phyloP scores from a whole-genome alignment of 2,888 invertebrate species.

The Sarcophaga subvicina region DNA sequence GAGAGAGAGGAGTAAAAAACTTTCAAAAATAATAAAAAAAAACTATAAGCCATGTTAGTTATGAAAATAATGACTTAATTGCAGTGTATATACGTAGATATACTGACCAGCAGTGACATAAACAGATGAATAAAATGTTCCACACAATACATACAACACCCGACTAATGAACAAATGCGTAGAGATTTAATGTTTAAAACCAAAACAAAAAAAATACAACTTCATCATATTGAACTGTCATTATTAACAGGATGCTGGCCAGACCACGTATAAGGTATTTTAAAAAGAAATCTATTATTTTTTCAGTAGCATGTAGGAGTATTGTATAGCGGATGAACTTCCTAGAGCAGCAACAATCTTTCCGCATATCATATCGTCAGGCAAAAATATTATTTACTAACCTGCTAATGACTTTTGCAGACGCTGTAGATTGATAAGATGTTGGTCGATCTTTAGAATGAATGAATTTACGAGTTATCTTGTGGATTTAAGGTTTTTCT shows the following conservation, averaged over 20 bases:
- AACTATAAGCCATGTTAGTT: slow-evolving; percentile 40
- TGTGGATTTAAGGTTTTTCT: too few relatives aligned
- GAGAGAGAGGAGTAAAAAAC: not conserved
- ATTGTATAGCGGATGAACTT: too few relatives aligned
- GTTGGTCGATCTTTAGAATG: too few relatives aligned
- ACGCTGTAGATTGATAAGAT: too few relatives aligned
- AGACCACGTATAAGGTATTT: too few relatives aligned
- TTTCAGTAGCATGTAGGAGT: too few relatives aligned
- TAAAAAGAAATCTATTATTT: too few relatives aligned
- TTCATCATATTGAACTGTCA: not conserved
- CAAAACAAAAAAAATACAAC: not conserved
- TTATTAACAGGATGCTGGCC: not conserved
- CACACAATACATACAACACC: not conserved
- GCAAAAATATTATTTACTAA: too few relatives aligned
- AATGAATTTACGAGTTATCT: too few relatives aligned
- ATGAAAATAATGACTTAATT: slow-evolving; percentile 62
- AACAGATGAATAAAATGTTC: not conserved
- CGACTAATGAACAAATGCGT: not conserved
- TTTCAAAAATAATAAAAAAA: slow-evolving; percentile 13
- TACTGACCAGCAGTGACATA: not conserved
- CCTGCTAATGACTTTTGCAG: too few relatives aligned
- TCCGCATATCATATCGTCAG: too few relatives aligned
- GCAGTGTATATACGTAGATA: not conserved
- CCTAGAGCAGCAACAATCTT: too few relatives aligned
- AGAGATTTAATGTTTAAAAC: not conserved